These are phyloP conservation scores for Anguilla marmorata DNA, from an alignment of 2,797 vertebrate genomes.

Conservation along the genomic window DNA sequence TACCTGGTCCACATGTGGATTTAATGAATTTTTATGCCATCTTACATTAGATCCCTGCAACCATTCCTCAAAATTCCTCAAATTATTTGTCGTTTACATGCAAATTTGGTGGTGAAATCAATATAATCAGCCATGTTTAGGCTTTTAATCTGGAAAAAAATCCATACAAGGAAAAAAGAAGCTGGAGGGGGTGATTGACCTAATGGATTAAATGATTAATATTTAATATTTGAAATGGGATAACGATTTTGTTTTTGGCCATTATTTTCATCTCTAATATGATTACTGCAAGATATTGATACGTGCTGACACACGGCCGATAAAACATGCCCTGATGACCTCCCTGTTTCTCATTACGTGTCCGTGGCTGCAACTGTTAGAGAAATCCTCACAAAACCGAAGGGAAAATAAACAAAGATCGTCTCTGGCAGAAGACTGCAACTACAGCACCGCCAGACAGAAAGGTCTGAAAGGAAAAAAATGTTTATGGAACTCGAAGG, in stretches of 20 bases:
- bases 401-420: not conserved
- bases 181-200: not conserved
- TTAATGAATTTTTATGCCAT: not conserved
- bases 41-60: not conserved
- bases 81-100: not conserved
- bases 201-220: constrained; percentile 14
- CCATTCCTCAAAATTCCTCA: not conserved
- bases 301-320: not conserved
- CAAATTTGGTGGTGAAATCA: not conserved
- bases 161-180: not conserved
- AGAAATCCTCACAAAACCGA: not conserved
- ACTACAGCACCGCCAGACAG: not conserved
- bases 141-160: not conserved
- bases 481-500: not conserved
- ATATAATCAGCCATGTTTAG: not conserved
- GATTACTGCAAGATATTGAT: constrained; percentile 9
- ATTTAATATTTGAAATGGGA: constrained; percentile 10
- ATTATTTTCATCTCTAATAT: constrained; percentile 8
- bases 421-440: not conserved
- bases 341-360: not conserved
- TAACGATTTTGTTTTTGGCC: not conserved
- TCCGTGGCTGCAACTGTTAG: not conserved
- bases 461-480: not conserved
- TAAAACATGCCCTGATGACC: constrained; percentile 3
- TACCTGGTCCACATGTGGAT: not conserved